A percentile compares a stretch with the other conserved stretches of the same genome.
Evolutionary conservation across 1,140 invertebrate species (phyloP).

Genomic region (Tenebrio molitor): DNA sequence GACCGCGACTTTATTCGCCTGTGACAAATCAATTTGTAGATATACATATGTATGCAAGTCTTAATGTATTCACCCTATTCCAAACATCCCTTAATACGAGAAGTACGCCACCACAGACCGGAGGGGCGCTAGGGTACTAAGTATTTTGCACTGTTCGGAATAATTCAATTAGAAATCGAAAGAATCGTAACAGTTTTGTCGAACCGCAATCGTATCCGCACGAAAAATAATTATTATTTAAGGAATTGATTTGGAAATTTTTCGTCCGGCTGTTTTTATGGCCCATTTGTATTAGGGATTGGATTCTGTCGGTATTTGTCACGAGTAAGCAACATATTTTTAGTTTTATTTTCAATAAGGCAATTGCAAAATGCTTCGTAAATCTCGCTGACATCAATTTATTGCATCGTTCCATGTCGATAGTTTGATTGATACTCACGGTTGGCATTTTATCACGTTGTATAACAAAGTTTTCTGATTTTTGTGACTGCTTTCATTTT

Average conservation of each 20-base stretch:
- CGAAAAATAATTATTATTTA: slow-evolving; percentile 3
- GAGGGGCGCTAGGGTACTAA: slow-evolving; percentile 37
- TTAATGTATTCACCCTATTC: slow-evolving; percentile 65
- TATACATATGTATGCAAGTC: slow-evolving; percentile 66
- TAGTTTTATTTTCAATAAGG: slow-evolving; percentile 55
- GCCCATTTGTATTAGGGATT: slow-evolving; percentile 18
- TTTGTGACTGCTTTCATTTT: no score
- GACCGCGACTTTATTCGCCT: slow-evolving; percentile 63
- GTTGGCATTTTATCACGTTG: slow-evolving; percentile 16
- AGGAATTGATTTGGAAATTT: background rate
- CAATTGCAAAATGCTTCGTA: slow-evolving; percentile 52
- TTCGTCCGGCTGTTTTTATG: slow-evolving; percentile 19
- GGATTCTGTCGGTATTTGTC: slow-evolving; percentile 44
- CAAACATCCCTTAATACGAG: slow-evolving; percentile 63
- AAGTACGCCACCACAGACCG: slow-evolving; percentile 57
- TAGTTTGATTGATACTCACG: slow-evolving; percentile 52
- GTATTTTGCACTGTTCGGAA: slow-evolving; percentile 28
- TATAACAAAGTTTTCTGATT: slow-evolving; percentile 12
- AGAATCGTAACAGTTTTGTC: slow-evolving; percentile 2
- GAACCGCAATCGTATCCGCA: no score
- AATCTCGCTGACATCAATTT: slow-evolving; percentile 46
- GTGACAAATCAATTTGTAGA: slow-evolving; percentile 68
- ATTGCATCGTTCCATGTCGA: slow-evolving; percentile 46
- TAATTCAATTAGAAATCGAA: slow-evolving; percentile 31
- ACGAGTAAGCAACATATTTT: slow-evolving; percentile 54